Evolutionary conservation across 2,888 invertebrate genomes (phyloP).

Genomic region (Tetheella fluctuosa): DNA sequence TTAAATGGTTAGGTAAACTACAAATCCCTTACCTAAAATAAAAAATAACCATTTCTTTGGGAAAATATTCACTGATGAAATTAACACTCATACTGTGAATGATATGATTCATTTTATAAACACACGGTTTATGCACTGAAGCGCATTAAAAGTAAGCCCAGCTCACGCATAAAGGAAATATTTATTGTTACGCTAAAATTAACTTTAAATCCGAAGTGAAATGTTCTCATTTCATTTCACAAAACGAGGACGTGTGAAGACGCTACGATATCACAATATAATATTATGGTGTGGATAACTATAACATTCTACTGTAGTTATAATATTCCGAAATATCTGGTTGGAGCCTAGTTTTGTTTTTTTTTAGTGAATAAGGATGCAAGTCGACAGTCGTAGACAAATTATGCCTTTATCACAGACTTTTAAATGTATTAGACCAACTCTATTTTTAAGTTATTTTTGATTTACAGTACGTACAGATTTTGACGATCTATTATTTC

Average conservation of each 20-base stretch:
- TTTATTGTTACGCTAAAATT: slow-evolving; percentile 4
- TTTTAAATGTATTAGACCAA: too few species aligned
- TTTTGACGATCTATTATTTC: too few species aligned
- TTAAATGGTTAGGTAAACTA: too few species aligned
- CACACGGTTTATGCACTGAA: neutral
- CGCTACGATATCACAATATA: slow-evolving; percentile 22
- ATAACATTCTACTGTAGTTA: neutral
- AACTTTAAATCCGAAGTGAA: slow-evolving; percentile 19
- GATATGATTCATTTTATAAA: slow-evolving; percentile 4
- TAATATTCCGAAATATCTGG: neutral
- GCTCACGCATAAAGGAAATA: slow-evolving; percentile 18
- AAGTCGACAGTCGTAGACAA: neutral
- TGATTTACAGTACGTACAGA: too few species aligned
- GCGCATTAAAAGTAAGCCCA: neutral
- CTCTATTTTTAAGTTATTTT: too few species aligned
- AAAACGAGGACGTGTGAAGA: slow-evolving; percentile 28
- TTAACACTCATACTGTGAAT: neutral
- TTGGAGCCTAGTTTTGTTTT: neutral
- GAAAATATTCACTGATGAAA: too few species aligned
- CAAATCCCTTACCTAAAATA: too few species aligned
- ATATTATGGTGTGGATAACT: slow-evolving; percentile 16
- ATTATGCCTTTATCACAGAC: neutral
- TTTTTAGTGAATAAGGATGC: neutral
- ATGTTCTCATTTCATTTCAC: slow-evolving; percentile 33
- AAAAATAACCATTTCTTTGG: too few species aligned